Evolutionary conservation across 1,140 invertebrate species (phyloP).

Genomic region (Apis mellifera): DNA sequence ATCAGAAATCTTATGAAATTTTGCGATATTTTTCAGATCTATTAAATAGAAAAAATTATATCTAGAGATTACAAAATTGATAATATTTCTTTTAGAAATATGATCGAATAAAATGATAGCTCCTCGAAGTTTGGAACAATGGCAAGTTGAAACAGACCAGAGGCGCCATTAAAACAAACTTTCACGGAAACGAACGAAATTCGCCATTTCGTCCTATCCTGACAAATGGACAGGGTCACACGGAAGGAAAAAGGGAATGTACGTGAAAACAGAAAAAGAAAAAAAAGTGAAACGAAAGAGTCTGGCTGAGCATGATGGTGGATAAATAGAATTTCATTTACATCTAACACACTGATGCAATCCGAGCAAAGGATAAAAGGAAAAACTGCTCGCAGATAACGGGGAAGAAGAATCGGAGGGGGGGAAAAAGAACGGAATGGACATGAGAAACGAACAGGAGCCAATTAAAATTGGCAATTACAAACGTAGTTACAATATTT

Average conservation of each 20-base stretch:
- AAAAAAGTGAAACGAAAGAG: neutral
- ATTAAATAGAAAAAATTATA: neutral
- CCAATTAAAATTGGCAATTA: conserved; percentile 49
- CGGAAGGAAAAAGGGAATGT: neutral
- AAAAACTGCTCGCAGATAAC: neutral
- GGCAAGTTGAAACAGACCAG: neutral
- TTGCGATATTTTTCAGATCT: too few species aligned
- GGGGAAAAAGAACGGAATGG: neutral
- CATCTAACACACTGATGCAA: conserved; percentile 13
- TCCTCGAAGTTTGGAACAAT: neutral
- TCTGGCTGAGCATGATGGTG: neutral
- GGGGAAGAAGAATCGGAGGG: neutral
- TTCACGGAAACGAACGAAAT: neutral
- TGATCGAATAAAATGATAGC: neutral
- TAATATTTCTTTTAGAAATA: neutral
- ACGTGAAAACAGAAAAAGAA: neutral
- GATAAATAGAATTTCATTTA: conserved; percentile 49
- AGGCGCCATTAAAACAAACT: conserved; percentile 13
- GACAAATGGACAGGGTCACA: neutral
- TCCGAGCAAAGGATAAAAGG: neutral
- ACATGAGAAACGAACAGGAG: neutral
- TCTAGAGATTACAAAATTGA: neutral
- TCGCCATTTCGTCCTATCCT: neutral
- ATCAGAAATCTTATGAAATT: neutral
- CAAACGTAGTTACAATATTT: conserved; percentile 32